Evolutionary conservation across 2,888 invertebrate genomes (phyloP), one percentile per base, ranked within the genome.

Genomic region (Tetramorium bicarinatum): DNA sequence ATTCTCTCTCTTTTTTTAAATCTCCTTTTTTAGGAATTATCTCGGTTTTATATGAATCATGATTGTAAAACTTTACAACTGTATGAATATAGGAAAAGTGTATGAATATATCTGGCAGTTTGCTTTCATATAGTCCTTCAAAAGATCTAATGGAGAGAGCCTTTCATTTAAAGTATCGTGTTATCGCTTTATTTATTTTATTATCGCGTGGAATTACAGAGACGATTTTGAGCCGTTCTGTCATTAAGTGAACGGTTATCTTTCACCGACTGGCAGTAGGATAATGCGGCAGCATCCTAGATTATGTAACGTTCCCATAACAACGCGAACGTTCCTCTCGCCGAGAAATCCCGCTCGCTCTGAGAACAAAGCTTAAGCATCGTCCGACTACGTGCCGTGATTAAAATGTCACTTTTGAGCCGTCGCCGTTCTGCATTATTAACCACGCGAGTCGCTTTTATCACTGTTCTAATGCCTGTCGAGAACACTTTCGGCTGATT

Each of bases 381-480:
- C 56, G 62, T 34, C 54, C 25, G 69, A 79, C 82, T 75, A 85
- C 83, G 49, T 67, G 76, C 64, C 21, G 75, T 76, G 84, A 87
- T 88, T 82, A 82, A 87, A 87, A 79, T 59, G 85, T 88, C 87
- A 77, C 21, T 29, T 80, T 76, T 52, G 41, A 47, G 56, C 11
- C 21, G 54, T 3, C 38, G 29, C 49, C 9, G 25, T 44, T 44
- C 18, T 34, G 44, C n/a, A 83, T 87, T 86, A 85, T 84, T 62
- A 25, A 56, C 49, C 8, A 13, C n/a, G 13, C 54, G 38, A 52
- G 21, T 66, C 80, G 77, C 83, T 87, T 67, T 87, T 83, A 82
- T 81, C 59, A 18, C 21, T 18, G 47, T 25, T 79, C 41, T 61
- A 29, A 49, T 41, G 64, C 7, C 3, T 72, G 34, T 47, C 61